Percentiles rank a stretch among this genome's conserved stretches.
phyloP scores from a whole-genome alignment of 2,888 invertebrate genomes.

The Orthosia incerta region DNA sequence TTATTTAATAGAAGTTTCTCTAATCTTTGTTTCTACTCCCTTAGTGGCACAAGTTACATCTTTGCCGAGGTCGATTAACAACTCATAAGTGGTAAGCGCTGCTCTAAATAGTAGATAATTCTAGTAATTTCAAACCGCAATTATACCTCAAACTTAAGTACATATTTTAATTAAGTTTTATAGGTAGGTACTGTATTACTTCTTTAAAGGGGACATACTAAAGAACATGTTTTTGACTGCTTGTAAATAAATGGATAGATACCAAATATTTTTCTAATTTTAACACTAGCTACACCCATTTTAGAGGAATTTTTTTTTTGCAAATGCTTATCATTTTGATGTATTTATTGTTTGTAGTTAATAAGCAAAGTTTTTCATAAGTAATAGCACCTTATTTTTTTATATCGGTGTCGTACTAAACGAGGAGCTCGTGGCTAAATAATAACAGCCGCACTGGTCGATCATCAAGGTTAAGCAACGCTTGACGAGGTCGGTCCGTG shows the following conservation, averaged over 20 bases:
- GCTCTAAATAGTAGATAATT: constrained; percentile 1
- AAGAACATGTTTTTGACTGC: background rate
- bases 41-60: constrained; percentile 19
- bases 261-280: too few relatives aligned
- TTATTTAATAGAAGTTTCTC: background rate
- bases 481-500: too few relatives aligned
- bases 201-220: background rate
- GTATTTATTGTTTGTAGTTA: background rate
- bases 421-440: too few relatives aligned
- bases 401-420: too few relatives aligned
- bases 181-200: background rate
- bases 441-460: too few relatives aligned
- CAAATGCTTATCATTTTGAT: background rate
- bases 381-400: background rate
- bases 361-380: background rate
- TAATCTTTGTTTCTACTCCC: background rate
- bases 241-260: background rate
- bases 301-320: background rate
- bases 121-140: background rate
- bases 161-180: constrained; percentile 10
- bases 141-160: background rate
- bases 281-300: too few relatives aligned
- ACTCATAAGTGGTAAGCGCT: background rate
- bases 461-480: too few relatives aligned
- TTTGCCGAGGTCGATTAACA: constrained; percentile 4